A percentile compares a stretch with the other conserved stretches of the same genome.
These are phyloP conservation scores for Chelonus insularis DNA, from an alignment of 1,140 invertebrate genomes.

Conservation along the genomic window DNA sequence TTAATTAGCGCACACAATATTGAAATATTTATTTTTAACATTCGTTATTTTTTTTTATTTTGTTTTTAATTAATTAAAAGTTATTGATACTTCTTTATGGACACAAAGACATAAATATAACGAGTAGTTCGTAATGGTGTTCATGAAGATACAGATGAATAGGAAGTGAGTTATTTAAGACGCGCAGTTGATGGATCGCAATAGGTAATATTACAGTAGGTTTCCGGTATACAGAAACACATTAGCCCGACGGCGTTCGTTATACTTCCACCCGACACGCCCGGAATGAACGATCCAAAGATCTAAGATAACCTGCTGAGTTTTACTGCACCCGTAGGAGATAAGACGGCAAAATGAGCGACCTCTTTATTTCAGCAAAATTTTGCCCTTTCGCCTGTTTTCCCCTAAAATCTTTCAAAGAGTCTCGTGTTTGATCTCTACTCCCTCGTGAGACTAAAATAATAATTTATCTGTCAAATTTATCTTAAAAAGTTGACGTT, in stretches of 20 bases:
- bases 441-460: background rate
- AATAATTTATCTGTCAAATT: background rate
- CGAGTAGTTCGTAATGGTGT: too few species aligned
- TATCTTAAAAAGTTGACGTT: background rate
- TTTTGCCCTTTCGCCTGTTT: background rate
- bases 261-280: background rate
- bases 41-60: too few species aligned
- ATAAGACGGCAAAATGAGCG: conserved; percentile 14
- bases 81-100: too few species aligned
- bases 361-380: conserved; percentile 6
- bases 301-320: conserved; percentile 6
- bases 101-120: too few species aligned
- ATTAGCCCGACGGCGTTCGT: background rate
- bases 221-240: background rate
- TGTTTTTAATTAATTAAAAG: too few species aligned
- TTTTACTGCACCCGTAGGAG: conserved; percentile 11
- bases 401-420: background rate
- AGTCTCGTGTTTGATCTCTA: background rate
- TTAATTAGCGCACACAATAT: too few species aligned
- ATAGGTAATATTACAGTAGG: background rate
- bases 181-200: background rate
- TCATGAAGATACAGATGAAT: background rate
- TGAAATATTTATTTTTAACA: too few species aligned
- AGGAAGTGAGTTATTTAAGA: background rate
- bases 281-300: conserved; percentile 8